Evolutionary conservation across 1,140 invertebrate genomes (phyloP).

Genomic region (Ceratoteleas bidentatus): DNA sequence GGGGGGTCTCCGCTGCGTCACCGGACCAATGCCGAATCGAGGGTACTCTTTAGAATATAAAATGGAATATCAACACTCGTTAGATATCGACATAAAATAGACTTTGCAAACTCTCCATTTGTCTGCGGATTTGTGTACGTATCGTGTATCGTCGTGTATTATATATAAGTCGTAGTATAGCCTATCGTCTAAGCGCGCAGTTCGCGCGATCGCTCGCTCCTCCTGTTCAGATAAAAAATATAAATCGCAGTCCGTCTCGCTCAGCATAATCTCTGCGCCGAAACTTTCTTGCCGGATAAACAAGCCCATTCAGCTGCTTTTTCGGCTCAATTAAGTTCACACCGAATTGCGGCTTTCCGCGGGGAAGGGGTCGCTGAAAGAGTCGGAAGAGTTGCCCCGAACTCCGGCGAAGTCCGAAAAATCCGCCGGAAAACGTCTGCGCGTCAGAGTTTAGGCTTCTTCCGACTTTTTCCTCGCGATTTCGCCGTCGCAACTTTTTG

Average conservation of each 20-base stretch:
- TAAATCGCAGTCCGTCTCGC: constrained; percentile 54
- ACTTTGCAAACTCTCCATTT: constrained; percentile 57
- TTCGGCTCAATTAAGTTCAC: too few relatives aligned
- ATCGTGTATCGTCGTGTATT: constrained; percentile 44
- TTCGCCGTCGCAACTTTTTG: constrained; percentile 1
- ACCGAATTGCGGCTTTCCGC: too few relatives aligned
- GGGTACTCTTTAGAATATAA: constrained; percentile 74
- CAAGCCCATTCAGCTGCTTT: too few relatives aligned
- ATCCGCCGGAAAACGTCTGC: too few relatives aligned
- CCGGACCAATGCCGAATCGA: constrained; percentile 51
- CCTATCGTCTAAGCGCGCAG: constrained; percentile 39
- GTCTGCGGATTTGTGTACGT: constrained; percentile 50
- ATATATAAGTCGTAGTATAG: constrained; percentile 58
- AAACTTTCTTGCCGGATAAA: too few relatives aligned
- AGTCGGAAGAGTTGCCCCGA: too few relatives aligned
- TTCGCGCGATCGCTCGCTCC: constrained; percentile 18
- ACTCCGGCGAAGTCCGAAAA: too few relatives aligned
- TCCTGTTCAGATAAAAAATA: constrained; percentile 55
- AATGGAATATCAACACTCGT: constrained; percentile 68
- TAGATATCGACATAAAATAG: constrained; percentile 68
- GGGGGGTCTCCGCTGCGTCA: constrained; percentile 15
- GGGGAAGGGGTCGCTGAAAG: too few relatives aligned
- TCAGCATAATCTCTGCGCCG: constrained; percentile 1
- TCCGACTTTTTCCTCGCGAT: not conserved
- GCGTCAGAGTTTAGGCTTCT: not conserved